Evolutionary conservation across 2,797 vertebrate genomes (phyloP), one percentile per base, ranked within the genome.

Genomic region (Myripristis murdjan): DNA sequence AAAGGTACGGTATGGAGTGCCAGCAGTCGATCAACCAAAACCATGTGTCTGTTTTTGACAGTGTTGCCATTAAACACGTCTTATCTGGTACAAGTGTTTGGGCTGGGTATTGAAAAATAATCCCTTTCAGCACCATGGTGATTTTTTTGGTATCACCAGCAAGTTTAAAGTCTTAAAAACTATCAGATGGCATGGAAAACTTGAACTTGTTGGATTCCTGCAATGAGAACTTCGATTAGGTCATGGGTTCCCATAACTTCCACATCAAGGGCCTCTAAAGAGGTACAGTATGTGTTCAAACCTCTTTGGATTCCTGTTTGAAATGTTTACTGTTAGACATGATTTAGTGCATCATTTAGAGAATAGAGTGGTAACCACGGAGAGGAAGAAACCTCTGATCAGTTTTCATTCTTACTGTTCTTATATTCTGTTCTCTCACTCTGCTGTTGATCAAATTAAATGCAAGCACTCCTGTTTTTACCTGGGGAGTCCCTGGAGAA

Each of bases 1-100:
- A 12, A 64, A 62, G 65, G 63, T 73, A 53, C 62, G 16, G 62
- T 46, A 23, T 1, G 73, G 37, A 23, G 43, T 1, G 9, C 26
- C 28, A n/a, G 37, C 23, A 37, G 12, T 16, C n/a, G n/a, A n/a
- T n/a, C 59, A 31, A 71, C 48, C 65, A 67, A 62, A 70, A 52
- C 73, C 70, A 71, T 86, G 79, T 70, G 81, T 79, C 33, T 31
- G 44, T 15, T 43, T 83, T 83, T 37, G 48, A 31, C 68, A 35
- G 33, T 31, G 28, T 31, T 6, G 28, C 33, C 33, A 6, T 10
- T 35, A 10, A 43, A 15, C 1, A 1, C 26, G 22, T 66, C 70
- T 20, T 16, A 57, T n/a, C 33, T 47, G 53, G 39, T 56, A 15
- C 24, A 62, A 8, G 12, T 16, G 1, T 46, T 18, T 6, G 4